Percentiles rank a stretch among this genome's conserved stretches.
Evolutionary conservation across 1,140 invertebrate genomes (phyloP).

Genomic region (Melanaphis sacchari): DNA sequence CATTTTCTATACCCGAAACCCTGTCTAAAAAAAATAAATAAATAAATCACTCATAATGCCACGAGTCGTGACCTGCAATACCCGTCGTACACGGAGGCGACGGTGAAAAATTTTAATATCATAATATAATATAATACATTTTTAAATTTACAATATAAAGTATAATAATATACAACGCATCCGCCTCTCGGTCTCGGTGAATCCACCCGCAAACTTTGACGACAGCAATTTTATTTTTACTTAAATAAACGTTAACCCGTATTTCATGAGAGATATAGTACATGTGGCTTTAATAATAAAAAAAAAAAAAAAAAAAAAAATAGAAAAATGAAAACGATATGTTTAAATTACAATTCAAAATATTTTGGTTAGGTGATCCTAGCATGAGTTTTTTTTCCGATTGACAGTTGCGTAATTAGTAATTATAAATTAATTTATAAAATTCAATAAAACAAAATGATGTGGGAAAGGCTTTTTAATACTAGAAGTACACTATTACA

Average conservation of each 20-base stretch:
- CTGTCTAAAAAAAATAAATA: background rate
- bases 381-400: too few relatives aligned
- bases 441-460: background rate
- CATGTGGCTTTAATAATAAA: background rate
- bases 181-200: background rate
- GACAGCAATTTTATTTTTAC: background rate
- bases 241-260: background rate
- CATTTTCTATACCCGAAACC: background rate
- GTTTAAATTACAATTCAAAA: too few relatives aligned
- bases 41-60: background rate
- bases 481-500: background rate
- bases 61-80: background rate
- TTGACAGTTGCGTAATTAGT: background rate
- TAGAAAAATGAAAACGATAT: background rate
- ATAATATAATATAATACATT: background rate
- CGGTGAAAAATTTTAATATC: background rate
- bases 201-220: background rate
- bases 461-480: background rate
- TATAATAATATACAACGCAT: background rate
- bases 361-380: too few relatives aligned
- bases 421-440: background rate
- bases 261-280: background rate
- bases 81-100: background rate
- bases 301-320: too few relatives aligned
- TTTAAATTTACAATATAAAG: slow-evolving; percentile 7